Conservation (phyloP, 2,888 invertebrate genomes). For the Brachylomia viminalis region DNA sequence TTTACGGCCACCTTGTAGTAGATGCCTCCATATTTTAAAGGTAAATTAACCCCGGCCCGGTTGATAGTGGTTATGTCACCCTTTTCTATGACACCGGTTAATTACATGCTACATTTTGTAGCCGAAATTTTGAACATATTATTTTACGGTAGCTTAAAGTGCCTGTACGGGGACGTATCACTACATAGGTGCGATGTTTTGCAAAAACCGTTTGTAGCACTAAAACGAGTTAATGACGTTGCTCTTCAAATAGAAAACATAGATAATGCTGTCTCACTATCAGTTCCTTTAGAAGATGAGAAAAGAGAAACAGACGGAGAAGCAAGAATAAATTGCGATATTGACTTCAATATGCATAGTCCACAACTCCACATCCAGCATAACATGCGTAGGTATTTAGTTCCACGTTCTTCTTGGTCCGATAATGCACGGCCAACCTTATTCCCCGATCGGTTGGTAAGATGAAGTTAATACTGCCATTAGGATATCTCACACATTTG, state of each 20-base stretch:
- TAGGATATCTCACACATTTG: slow-evolving; percentile 83
- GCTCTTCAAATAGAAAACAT: background rate
- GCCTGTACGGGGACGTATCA: slow-evolving; percentile 31
- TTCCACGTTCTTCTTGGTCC: slow-evolving; percentile 58
- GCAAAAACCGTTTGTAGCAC: slow-evolving; percentile 18
- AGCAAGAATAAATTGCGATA: background rate
- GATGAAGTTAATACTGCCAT: slow-evolving; percentile 83
- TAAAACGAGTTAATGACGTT: slow-evolving; percentile 16
- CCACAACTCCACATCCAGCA: slow-evolving; percentile 28
- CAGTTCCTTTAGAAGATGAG: background rate
- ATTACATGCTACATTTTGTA: slow-evolving; percentile 64
- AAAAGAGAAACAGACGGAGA: background rate
- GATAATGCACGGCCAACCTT: slow-evolving; percentile 78
- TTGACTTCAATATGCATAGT: slow-evolving; percentile 2
- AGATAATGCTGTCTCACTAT: background rate
- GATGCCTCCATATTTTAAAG: slow-evolving; percentile 61
- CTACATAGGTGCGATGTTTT: slow-evolving; percentile 11
- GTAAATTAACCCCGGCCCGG: slow-evolving; percentile 62
- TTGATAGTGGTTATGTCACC: slow-evolving; percentile 63
- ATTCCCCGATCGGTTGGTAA: slow-evolving; percentile 79
- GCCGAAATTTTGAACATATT: slow-evolving; percentile 54
- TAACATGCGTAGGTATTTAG: slow-evolving; percentile 40
- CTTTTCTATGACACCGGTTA: slow-evolving; percentile 68
- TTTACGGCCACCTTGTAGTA: slow-evolving; percentile 54
- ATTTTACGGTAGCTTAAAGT: slow-evolving; percentile 55